phyloP scores from a whole-genome alignment of 1,140 invertebrate species.

The Caligus rogercresseyi region DNA sequence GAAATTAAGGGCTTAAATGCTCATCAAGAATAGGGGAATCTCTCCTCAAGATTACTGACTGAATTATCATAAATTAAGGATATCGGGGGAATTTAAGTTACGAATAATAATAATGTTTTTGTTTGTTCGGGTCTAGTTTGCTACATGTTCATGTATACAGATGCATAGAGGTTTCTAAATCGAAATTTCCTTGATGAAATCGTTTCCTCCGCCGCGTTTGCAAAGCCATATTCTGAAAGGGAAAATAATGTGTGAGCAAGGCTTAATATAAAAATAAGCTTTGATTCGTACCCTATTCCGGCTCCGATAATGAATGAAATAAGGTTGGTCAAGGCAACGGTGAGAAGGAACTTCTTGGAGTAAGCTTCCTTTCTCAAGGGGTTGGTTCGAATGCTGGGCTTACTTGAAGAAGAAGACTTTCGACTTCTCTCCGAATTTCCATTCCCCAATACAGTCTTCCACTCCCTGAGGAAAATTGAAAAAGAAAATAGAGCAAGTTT shows the following conservation, averaged over 20 bases:
- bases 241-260: not conserved
- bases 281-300: conserved; percentile 12
- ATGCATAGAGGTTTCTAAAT: not conserved
- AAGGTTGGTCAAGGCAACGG: conserved; percentile 7
- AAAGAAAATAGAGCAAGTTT: not conserved
- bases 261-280: not conserved
- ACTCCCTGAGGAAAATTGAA: not conserved
- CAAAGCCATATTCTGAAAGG: conserved; percentile 6
- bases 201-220: conserved; percentile 4
- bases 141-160: too few relatives aligned
- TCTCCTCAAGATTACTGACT: not conserved
- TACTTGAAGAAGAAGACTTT: conserved; percentile 8
- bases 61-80: not conserved
- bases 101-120: not conserved
- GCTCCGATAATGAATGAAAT: conserved; percentile 12
- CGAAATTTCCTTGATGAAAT: conserved; percentile 18
- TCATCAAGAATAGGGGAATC: not conserved
- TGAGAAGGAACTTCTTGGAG: not conserved
- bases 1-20: too few relatives aligned
- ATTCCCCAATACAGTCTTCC: not conserved
- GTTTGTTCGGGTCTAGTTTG: too few relatives aligned
- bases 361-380: not conserved
- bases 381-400: not conserved
- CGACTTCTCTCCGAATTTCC: not conserved
- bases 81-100: not conserved